Evolutionary conservation across 2,888 invertebrate genomes (phyloP).

Genomic region (Chelonus formosanus): DNA sequence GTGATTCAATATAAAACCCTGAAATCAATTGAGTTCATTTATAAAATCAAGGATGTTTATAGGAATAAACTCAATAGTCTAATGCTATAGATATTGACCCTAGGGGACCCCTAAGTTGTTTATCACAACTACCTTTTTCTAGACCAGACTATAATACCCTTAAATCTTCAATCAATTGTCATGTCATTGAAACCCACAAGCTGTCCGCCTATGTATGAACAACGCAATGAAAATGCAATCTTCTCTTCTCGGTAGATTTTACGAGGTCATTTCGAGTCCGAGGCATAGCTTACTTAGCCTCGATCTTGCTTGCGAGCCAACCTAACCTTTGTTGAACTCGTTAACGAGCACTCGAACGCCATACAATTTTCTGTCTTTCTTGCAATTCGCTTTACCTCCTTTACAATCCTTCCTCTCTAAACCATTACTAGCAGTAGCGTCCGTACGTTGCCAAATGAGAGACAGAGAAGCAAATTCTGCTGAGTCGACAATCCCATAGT

Average conservation of each 20-base stretch:
- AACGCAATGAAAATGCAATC: neutral
- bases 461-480: conserved; percentile 27
- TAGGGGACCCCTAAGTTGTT: too few species aligned
- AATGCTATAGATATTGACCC: too few species aligned
- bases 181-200: too few species aligned
- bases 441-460: conserved; percentile 34
- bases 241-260: conserved; percentile 7
- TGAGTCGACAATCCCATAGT: conserved; percentile 35
- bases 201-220: neutral
- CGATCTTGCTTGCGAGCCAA: conserved; percentile 37
- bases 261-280: conserved; percentile 29
- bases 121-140: too few species aligned
- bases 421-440: conserved; percentile 28
- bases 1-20: too few species aligned
- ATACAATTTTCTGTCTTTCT: conserved; percentile 27
- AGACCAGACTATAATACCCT: too few species aligned
- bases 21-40: too few species aligned
- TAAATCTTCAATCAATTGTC: too few species aligned
- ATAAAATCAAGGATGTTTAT: too few species aligned
- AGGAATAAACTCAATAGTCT: too few species aligned
- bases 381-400: conserved; percentile 7
- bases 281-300: conserved; percentile 36
- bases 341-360: conserved; percentile 44
- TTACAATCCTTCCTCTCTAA: conserved; percentile 7
- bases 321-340: conserved; percentile 39